These are phyloP conservation scores for Mobula hypostoma DNA, from an alignment of 2,113 vertebrate genomes.

Conservation along the genomic window DNA sequence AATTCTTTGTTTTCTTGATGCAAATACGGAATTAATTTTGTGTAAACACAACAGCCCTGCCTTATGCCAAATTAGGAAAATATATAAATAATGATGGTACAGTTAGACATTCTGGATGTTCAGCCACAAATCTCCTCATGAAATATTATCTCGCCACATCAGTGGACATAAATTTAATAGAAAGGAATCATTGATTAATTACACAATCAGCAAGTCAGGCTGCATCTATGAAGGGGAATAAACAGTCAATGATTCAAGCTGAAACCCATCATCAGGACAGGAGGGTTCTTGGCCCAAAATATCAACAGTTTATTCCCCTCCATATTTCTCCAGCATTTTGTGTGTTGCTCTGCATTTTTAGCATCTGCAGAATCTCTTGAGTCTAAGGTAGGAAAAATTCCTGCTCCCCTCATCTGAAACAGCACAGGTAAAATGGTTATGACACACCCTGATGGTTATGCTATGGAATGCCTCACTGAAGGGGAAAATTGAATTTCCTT, in stretches of 20 bases:
- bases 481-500: not conserved
- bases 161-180: not conserved
- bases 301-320: no score
- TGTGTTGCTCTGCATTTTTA: no score
- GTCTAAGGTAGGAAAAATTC: no score
- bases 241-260: no score
- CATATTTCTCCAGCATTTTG: no score
- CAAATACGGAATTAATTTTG: not conserved
- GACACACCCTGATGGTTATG: not conserved
- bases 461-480: not conserved
- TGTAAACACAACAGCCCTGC: not conserved
- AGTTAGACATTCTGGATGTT: not conserved
- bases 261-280: no score
- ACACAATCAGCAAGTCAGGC: no score
- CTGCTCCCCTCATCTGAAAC: not conserved
- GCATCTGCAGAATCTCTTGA: no score
- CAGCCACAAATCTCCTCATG: not conserved
- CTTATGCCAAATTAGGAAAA: not conserved
- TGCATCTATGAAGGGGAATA: no score
- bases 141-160: not conserved
- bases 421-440: no score
- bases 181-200: not conserved
- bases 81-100: not conserved
- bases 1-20: not conserved
- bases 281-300: no score